phyloP scores from a whole-genome alignment of 2,113 vertebrate species.

The Melanocharis versteri region DNA sequence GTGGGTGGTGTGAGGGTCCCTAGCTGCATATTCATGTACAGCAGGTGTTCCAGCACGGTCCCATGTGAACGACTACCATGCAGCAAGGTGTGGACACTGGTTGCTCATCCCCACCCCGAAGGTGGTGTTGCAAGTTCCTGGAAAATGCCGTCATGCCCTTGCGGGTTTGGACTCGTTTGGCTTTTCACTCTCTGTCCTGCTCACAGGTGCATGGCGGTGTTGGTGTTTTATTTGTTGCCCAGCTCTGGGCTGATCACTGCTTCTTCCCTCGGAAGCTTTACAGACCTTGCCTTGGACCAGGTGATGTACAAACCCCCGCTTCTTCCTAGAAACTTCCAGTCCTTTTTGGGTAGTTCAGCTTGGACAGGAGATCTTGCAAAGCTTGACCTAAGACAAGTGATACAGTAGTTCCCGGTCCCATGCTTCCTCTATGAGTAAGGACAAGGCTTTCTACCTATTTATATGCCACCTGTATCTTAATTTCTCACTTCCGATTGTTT shows the following conservation, averaged over 20 bases:
- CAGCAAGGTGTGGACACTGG: slow-evolving; percentile 20
- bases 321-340: not conserved
- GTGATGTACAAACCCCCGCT: not conserved
- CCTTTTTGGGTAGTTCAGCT: not conserved
- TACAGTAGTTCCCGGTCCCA: not conserved
- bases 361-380: not conserved
- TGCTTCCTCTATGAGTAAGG: not conserved
- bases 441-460: not conserved
- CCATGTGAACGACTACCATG: not conserved
- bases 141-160: slow-evolving; percentile 27
- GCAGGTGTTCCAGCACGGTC: not conserved
- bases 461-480: not conserved
- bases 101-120: slow-evolving; percentile 43
- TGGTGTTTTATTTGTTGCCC: not conserved
- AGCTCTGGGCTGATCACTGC: not conserved
- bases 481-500: not conserved
- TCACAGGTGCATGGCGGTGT: not conserved
- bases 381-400: not conserved
- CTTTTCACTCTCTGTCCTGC: not conserved
- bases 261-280: not conserved
- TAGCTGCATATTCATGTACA: not conserved
- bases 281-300: not conserved
- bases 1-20: not conserved
- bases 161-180: slow-evolving; percentile 7
- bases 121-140: slow-evolving; percentile 36